Evolutionary conservation across 1,140 invertebrate genomes (phyloP).

Genomic region (Melanaphis sacchari): DNA sequence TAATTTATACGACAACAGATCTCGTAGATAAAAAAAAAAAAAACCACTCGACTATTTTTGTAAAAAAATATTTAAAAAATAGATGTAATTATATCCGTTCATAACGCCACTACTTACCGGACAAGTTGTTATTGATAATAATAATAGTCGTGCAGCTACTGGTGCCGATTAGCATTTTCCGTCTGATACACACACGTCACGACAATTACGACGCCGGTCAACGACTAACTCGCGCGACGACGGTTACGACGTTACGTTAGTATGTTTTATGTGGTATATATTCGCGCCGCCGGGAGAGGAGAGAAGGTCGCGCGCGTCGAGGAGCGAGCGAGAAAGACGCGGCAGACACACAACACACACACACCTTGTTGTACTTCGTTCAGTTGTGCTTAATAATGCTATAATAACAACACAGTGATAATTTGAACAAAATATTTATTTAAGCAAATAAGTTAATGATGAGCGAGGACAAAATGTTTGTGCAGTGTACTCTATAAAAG

Average conservation of each 20-base stretch:
- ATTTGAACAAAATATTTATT: no score
- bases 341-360: slow-evolving; percentile 6
- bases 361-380: no score
- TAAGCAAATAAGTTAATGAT: no score
- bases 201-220: slow-evolving; percentile 41
- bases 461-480: no score
- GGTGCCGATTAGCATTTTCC: slow-evolving; percentile 50
- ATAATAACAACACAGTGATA: no score
- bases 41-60: background rate
- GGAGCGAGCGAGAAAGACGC: slow-evolving; percentile 15
- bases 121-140: background rate
- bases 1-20: background rate
- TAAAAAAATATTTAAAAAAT: background rate
- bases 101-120: slow-evolving; percentile 29
- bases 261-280: background rate
- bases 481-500: no score
- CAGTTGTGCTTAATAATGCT: no score
- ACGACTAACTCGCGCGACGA: slow-evolving; percentile 29
- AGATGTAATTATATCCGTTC: background rate
- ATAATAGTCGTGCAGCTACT: slow-evolving; percentile 4
- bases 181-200: slow-evolving; percentile 7
- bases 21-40: background rate
- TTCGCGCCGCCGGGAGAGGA: background rate
- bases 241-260: slow-evolving; percentile 2
- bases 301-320: slow-evolving; percentile 10